phyloP scores from a whole-genome alignment of 1,140 invertebrate species.

The Octopus bimaculoides region DNA sequence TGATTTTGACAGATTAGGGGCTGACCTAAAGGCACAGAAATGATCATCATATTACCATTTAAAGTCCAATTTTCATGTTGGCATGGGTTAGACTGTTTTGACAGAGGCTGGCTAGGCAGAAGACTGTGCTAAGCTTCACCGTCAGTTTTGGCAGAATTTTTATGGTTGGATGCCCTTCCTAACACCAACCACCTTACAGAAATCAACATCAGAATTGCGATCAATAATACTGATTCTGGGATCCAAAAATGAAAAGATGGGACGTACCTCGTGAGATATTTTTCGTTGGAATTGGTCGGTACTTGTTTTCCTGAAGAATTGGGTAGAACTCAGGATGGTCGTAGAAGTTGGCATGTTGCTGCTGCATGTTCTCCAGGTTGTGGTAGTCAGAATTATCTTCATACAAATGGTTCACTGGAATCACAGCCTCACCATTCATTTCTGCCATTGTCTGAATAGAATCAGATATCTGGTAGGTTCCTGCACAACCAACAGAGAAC shows the following conservation, averaged over 20 bases:
- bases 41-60: no score
- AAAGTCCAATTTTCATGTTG: no score
- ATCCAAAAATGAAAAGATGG: no score
- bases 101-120: no score
- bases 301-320: conserved; percentile 55
- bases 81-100: no score
- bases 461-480: conserved; percentile 58
- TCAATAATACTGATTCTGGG: no score
- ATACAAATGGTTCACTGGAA: conserved; percentile 45
- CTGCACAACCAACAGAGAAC: conserved; percentile 34
- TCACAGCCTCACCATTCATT: conserved; percentile 24
- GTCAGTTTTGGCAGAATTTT: no score
- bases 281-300: conserved; percentile 40
- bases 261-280: conserved; percentile 39
- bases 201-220: background rate
- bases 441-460: conserved; percentile 50
- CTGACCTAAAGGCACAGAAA: no score
- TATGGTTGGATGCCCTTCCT: no score
- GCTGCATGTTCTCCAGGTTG: conserved; percentile 59
- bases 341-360: conserved; percentile 40
- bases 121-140: no score
- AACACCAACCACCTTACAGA: background rate
- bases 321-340: conserved; percentile 74
- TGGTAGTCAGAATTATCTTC: conserved; percentile 72
- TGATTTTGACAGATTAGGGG: no score